Conservation (phyloP, 2,888 invertebrate genomes). For the Pachydiplax longipennis region DNA sequence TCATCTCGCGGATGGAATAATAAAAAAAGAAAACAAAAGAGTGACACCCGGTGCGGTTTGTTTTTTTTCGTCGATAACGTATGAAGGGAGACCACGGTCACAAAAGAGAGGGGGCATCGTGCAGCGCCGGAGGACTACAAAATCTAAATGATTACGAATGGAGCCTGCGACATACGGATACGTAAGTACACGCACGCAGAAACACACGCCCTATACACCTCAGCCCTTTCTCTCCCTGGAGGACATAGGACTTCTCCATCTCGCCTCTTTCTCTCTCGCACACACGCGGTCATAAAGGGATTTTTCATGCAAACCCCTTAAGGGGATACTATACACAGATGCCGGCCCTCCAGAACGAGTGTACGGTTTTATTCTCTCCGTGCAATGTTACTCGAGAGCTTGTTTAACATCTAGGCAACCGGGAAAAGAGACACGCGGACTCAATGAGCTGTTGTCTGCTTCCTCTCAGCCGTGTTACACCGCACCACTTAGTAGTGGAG, state of each 20-base stretch:
- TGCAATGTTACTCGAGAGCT: neutral
- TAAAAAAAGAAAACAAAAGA: neutral
- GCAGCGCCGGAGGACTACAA: neutral
- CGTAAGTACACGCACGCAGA: neutral
- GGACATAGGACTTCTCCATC: neutral
- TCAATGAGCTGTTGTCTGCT: neutral
- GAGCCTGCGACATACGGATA: neutral
- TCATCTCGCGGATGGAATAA: neutral
- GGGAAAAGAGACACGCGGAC: neutral
- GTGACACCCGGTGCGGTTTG: neutral
- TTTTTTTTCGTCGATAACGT: neutral
- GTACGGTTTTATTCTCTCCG: slow-evolving; percentile 19
- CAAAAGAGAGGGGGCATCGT: neutral
- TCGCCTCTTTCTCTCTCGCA: neutral
- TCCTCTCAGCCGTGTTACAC: slow-evolving; percentile 10
- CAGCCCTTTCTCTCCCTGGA: neutral
- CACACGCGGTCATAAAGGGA: slow-evolving; percentile 4
- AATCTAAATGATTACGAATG: neutral
- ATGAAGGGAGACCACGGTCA: neutral
- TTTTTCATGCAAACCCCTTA: slow-evolving; percentile 28
- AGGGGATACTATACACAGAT: slow-evolving; percentile 13
- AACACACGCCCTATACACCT: neutral
- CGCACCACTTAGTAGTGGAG: neutral
- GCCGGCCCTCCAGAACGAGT: slow-evolving; percentile 32
- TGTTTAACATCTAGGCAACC: neutral